Evolutionary conservation across 35 echinoderm and acorn worm genomes (phyloP), one percentile per base, ranked within the genome.

Genomic region (Chiridota heheva): DNA sequence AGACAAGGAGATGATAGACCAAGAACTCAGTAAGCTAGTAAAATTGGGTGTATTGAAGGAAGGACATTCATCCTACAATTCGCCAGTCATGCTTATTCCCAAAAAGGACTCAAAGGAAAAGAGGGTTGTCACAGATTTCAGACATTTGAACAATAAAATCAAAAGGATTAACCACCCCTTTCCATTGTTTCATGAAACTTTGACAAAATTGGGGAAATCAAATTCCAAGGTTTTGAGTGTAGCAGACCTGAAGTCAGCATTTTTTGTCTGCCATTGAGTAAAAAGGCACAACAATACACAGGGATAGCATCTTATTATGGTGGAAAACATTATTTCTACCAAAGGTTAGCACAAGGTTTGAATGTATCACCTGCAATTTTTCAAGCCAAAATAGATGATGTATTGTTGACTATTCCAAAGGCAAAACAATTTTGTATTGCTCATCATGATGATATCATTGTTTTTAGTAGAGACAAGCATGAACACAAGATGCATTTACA

Each of bases 101-200:
- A 86, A 86, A 38, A 74, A 76, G 63, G 53, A 76, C 43, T 44
- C 34, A 18, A 5, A 22, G 17, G 70, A 86, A 22, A 76, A 76
- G 36, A 74, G 69, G 65, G 83, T 86, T 5, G 83, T 86, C 1
- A 86, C 83, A 40, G 83, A 86, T 36, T 86, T 86, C 33, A 69
- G 83, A 2, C 40, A 76, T 64, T 34, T 76, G 20, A 86, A 86
- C 31, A 67, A 38, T 10, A 4, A 42, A 13, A 43, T 82, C 37
- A 25, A 46, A 27, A 24, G 79, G 44, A 61, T 58, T 31, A 77
- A 51, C 36, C 44, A 77, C 48, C 73, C 73, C 2, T 58, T 77
- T 33, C 73, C 73, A 26, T 5, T 77, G 10, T 13, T 73, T 8
- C 24, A 43, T 73, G 69, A 73, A 38, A 73, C 69, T 10, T 76